These are phyloP conservation scores for Lacanobia oleracea DNA, from an alignment of 2,888 invertebrate species.

Conservation along the genomic window DNA sequence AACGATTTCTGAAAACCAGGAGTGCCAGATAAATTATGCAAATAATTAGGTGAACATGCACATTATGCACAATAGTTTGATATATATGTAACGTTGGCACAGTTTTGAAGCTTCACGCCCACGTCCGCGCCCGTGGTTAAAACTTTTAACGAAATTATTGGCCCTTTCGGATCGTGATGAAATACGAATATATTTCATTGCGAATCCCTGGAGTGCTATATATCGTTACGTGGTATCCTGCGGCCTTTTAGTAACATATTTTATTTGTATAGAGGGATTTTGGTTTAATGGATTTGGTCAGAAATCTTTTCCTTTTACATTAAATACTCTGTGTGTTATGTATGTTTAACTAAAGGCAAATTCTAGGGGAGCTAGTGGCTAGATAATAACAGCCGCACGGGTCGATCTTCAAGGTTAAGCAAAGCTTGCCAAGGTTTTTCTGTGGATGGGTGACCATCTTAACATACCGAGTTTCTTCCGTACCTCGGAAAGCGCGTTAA, in stretches of 20 bases:
- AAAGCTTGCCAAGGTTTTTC: too few relatives aligned
- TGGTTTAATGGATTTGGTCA: constrained; percentile 33
- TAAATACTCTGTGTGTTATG: neutral
- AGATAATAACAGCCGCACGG: too few relatives aligned
- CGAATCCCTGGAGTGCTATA: constrained; percentile 35
- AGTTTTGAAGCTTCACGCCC: constrained; percentile 10
- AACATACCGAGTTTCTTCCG: too few relatives aligned
- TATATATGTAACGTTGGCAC: neutral
- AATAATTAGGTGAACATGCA: constrained; percentile 1
- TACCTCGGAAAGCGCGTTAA: too few relatives aligned
- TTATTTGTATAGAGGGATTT: constrained; percentile 11
- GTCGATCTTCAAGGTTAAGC: too few relatives aligned
- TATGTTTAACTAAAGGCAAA: too few relatives aligned
- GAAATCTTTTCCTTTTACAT: constrained; percentile 2
- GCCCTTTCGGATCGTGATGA: constrained; percentile 39
- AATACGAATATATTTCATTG: constrained; percentile 50
- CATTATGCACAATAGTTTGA: constrained; percentile 9
- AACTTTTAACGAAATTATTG: constrained; percentile 54
- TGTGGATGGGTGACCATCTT: too few relatives aligned
- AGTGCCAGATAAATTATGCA: neutral
- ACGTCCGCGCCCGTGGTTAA: neutral
- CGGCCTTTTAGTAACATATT: constrained; percentile 26
- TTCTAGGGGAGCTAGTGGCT: too few relatives aligned
- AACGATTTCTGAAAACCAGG: neutral
- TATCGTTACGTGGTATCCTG: constrained; percentile 35